Percentiles rank a stretch among this genome's conserved stretches.
Conservation (phyloP, 2,888 invertebrate species). For the Apotomis betuletana region DNA sequence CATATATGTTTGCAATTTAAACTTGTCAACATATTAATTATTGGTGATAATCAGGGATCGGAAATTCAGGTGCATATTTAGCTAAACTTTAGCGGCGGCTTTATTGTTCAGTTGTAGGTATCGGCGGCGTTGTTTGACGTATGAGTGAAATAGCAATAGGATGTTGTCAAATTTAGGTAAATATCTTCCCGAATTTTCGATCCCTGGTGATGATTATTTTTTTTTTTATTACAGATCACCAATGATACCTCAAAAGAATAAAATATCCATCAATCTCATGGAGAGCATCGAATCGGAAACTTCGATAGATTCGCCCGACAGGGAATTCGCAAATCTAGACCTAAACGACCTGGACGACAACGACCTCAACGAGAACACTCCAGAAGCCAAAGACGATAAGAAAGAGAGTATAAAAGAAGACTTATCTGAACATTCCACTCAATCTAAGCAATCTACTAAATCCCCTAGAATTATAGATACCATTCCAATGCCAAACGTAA, state of each 20-base stretch:
- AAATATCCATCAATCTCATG: slow-evolving; percentile 81
- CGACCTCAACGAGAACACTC: slow-evolving; percentile 47
- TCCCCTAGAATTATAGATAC: slow-evolving; percentile 54
- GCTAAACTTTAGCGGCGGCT: too few relatives aligned
- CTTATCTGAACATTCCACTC: slow-evolving; percentile 57
- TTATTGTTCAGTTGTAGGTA: too few relatives aligned
- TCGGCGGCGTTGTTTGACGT: too few relatives aligned
- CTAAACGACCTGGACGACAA: slow-evolving; percentile 73
- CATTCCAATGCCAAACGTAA: slow-evolving; percentile 68
- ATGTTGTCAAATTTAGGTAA: too few relatives aligned
- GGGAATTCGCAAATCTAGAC: slow-evolving; percentile 75
- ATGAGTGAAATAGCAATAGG: too few relatives aligned
- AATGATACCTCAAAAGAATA: slow-evolving; percentile 76
- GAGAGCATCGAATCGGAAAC: slow-evolving; percentile 82
- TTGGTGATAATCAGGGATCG: too few relatives aligned
- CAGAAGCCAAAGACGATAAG: slow-evolving; percentile 62
- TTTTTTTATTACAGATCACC: slow-evolving; percentile 74
- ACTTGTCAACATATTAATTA: too few relatives aligned
- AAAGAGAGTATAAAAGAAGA: slow-evolving; percentile 65
- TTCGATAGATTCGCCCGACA: slow-evolving; percentile 78
- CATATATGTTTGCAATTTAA: too few relatives aligned
- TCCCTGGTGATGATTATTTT: too few relatives aligned
- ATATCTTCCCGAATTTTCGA: too few relatives aligned
- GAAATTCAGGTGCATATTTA: too few relatives aligned
- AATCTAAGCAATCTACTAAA: slow-evolving; percentile 58